Evolutionary conservation across 2,888 invertebrate genomes (phyloP).

Genomic region (Hydrotaea cyrtoneurina): DNA sequence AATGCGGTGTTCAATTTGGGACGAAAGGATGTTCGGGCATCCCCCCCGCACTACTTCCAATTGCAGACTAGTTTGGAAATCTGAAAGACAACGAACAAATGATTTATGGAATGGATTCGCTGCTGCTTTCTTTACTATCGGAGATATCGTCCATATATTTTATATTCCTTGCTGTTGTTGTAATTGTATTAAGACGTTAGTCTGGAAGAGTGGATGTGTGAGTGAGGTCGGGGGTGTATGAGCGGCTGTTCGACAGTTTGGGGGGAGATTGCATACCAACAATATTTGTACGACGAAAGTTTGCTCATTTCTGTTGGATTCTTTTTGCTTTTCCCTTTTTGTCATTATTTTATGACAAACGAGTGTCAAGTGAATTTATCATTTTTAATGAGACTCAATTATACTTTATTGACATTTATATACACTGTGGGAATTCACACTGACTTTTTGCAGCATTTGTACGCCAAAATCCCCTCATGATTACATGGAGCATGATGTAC

Average conservation of each 20-base stretch:
- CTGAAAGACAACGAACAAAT: background rate
- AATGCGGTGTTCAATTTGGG: background rate
- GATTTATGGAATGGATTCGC: constrained; percentile 13
- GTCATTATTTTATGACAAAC: constrained; percentile 40
- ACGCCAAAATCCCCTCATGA: background rate
- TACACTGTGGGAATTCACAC: constrained; percentile 48
- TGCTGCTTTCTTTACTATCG: background rate
- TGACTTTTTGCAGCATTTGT: constrained; percentile 36
- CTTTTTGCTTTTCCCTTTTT: background rate
- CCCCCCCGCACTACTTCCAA: background rate
- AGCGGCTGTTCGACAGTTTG: background rate
- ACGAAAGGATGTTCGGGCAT: background rate
- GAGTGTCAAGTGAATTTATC: constrained; percentile 63
- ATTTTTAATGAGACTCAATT: constrained; percentile 68
- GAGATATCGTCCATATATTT: background rate
- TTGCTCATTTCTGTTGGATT: background rate
- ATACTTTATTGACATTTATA: constrained; percentile 62
- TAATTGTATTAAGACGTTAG: no score
- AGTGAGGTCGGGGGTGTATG: no score
- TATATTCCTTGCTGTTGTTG: no score
- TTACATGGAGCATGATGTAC: background rate
- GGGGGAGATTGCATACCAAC: background rate
- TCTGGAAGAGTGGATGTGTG: no score
- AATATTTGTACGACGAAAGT: background rate
- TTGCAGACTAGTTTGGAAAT: background rate